Percentiles rank a stretch among this genome's conserved stretches.
Evolutionary conservation across 2,797 vertebrate genomes (phyloP).

Genomic region (Varecia variegata): DNA sequence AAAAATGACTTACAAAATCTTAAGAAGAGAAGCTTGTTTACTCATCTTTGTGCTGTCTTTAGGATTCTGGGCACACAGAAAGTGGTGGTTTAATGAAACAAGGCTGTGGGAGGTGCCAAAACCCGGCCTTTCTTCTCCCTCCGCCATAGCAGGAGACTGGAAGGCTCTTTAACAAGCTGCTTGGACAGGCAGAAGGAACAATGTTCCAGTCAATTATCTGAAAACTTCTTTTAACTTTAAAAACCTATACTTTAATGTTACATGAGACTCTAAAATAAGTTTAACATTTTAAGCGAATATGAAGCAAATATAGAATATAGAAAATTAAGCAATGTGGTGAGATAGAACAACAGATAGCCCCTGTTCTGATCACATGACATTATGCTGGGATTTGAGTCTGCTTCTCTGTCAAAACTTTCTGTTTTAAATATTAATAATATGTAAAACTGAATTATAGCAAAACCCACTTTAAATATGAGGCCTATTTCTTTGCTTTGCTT

Average conservation of each 20-base stretch:
- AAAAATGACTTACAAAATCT: not conserved
- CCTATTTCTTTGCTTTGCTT: not conserved
- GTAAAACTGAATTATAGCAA: not conserved
- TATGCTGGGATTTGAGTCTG: not conserved
- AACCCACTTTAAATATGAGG: not conserved
- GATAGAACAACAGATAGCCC: not conserved
- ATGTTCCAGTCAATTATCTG: not conserved
- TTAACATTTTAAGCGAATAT: not conserved
- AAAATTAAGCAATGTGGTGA: not conserved
- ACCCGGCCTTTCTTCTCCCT: too few relatives aligned
- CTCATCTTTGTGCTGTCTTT: not conserved
- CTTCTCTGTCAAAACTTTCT: not conserved
- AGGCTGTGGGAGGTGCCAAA: not conserved
- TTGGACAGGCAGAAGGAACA: not conserved
- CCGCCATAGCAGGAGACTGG: not conserved
- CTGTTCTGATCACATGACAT: not conserved
- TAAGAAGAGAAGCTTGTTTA: not conserved
- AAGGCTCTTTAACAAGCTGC: too few relatives aligned
- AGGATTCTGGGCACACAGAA: too few relatives aligned
- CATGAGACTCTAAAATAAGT: not conserved
- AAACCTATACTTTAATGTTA: not conserved
- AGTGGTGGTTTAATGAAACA: not conserved
- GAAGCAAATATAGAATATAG: not conserved
- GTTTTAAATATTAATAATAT: not conserved
- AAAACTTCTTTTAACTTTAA: not conserved